Base-by-base conservation (phyloP, 35 echinoderm and acorn worm species). In the Hemicentrotus pulcherrimus region DNA sequence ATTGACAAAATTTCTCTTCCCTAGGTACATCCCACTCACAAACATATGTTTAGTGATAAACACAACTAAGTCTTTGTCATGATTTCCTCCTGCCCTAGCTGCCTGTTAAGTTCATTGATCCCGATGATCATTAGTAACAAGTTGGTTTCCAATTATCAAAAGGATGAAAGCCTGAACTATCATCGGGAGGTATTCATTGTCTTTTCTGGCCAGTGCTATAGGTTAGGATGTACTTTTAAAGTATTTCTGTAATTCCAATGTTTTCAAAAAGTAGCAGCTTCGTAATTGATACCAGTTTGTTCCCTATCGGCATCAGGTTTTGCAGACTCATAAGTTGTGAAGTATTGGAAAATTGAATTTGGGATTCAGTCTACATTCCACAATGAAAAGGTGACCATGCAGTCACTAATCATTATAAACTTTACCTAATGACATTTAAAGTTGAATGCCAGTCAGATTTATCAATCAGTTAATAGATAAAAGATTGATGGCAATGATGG, bases 31-130 rank as follows among this genome's bases (percentile, higher is more conserved):
- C 65, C 65, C 65, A 78, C 65, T 18, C 18, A 28, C 28, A 8
- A 78, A 78, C 65, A 78, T 78, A 78, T 78, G 65, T 78, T 78
- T 78, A 78, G 19, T 28, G 65, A 78, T 78, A 78, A 78, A 78
- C 65, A 78, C 65, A 78, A 78, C 65, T 78, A 15, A 78, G 65
- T 78, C 65, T 78, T 78, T 78, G 65, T 78, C 65, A 78, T 78
- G 22, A 18, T 78, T 78, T 78, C 65, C 65, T 78, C 19, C 65
- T 78, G 65, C 6, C 1, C 10, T n/a, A n/a, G n/a, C n/a, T 78
- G 65, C 65, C 65, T 6, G 65, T 78, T 78, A 78, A 78, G 65
- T 78, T 78, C 65, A 78, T 78, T 28, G 65, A 78, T 78, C 65
- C 65, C 5, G 22, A 41, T 41, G 35, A n/a, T 78, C 22, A 28